Conservation (phyloP, 2,113 vertebrate species). For the Passer domesticus region DNA sequence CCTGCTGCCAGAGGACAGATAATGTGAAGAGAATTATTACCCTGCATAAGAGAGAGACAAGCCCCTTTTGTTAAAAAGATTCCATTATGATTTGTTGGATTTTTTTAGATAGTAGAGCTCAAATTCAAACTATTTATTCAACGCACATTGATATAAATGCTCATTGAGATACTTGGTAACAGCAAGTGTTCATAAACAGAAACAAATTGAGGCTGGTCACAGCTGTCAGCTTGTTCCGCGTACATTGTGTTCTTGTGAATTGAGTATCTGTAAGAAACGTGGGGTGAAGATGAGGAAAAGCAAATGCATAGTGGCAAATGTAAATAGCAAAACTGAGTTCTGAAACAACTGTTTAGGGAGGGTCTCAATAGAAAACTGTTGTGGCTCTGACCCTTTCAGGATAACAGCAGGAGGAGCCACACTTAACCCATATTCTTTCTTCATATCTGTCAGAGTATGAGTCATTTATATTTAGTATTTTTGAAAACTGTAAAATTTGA, state of each 20-base stretch:
- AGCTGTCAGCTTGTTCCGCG: constrained; percentile 46
- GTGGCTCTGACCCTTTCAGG: not conserved
- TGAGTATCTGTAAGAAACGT: constrained; percentile 7
- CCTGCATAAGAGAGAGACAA: not conserved
- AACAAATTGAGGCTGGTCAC: constrained; percentile 11
- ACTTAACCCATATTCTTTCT: not conserved
- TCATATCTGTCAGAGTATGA: not conserved
- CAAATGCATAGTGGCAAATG: constrained; percentile 42
- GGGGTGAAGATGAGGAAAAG: constrained; percentile 15
- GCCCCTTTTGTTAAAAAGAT: not conserved
- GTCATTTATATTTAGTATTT: not conserved
- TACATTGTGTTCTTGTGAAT: constrained; percentile 58
- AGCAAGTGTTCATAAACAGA: constrained; percentile 42
- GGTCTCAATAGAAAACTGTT: not conserved
- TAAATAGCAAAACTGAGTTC: constrained; percentile 24
- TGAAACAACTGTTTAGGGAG: constrained; percentile 37
- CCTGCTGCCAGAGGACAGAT: not conserved
- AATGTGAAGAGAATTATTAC: not conserved
- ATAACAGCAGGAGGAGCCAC: not conserved
- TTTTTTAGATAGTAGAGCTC: not conserved
- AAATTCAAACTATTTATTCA: not conserved
- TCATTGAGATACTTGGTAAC: not conserved
- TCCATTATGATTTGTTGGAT: not conserved
- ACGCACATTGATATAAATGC: not conserved
- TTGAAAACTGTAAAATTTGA: not conserved